Evolutionary conservation across 2,797 vertebrate genomes (phyloP), one percentile per base, ranked within the genome.

Genomic region (Betta splendens): DNA sequence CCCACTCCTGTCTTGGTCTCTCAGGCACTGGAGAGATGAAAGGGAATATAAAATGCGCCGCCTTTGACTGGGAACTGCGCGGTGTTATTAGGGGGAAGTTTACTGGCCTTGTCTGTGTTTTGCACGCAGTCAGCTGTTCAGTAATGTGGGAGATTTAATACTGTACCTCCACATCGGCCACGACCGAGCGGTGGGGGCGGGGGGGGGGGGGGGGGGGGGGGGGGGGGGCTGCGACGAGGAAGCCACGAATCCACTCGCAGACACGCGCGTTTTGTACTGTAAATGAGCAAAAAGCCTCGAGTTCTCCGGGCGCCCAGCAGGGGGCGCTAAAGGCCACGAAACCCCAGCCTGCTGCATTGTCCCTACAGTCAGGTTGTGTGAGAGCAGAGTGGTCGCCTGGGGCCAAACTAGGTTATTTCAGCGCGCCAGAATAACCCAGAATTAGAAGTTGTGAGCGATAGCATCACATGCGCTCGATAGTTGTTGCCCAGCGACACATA

Each of bases 1-100:
- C 69, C 73, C 76, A 75, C 79, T 87, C 83, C 81, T 79, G 82
- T 84, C 65, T 86, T 79, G 63, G 84, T 88, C 90, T 91, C 86
- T 52, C 78, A 84, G 87, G 87, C 86, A 60, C 84, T 71, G 65
- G 37, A 43, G 61, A 89, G 84, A 91, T 92, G 79, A 90, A 92
- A 91, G 89, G 52, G 89, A 89, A 91, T 89, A 69, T 47, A 68
- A 63, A 72, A 89, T 89, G 85, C 29, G 56, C 67, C 69, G 80
- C 79, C 81, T 83, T 78, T 76, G 81, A 86, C 88, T 84, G 63
- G 59, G 78, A 84, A 81, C 75, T 77, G 77, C 55, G 67, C 57
- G 20, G 56, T 73, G 62, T 83, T 87, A 83, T 85, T 82, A 59
- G 58, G 58, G 77, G 77, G 79, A 74, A 79, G 75, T 88, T 86